Evolutionary conservation across 2,113 vertebrate genomes (phyloP).

Genomic region (Podarcis muralis): DNA sequence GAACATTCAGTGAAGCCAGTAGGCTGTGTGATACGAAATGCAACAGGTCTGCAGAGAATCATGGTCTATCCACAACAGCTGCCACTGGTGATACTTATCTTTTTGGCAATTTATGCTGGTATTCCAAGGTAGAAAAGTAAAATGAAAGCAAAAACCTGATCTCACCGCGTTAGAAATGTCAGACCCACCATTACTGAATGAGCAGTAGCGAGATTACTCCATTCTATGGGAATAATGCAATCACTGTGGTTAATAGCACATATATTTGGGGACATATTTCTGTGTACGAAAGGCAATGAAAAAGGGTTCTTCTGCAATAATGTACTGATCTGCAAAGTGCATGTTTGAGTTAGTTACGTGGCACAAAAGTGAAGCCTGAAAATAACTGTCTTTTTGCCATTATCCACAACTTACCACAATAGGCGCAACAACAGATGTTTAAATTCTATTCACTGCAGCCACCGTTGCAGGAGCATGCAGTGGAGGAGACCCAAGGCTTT

Average conservation of each 20-base stretch:
- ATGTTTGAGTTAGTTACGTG: conserved; percentile 4
- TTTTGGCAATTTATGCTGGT: not conserved
- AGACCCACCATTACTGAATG: not conserved
- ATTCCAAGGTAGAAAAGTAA: not conserved
- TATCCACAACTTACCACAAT: not conserved
- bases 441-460: not conserved
- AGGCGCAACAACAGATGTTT: not conserved
- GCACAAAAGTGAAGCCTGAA: not conserved
- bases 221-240: not conserved
- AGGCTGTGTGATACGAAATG: not conserved
- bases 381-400: conserved; percentile 24
- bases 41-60: not conserved
- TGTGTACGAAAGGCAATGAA: not conserved
- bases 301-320: not conserved
- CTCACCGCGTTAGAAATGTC: not conserved
- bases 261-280: not conserved
- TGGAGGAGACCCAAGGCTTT: conserved; percentile 20
- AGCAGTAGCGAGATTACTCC: not conserved
- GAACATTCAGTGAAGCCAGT: no score
- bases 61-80: not conserved
- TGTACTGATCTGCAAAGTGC: not conserved
- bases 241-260: not conserved
- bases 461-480: conserved; percentile 22
- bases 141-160: not conserved
- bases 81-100: not conserved